A percentile compares a stretch with the other conserved stretches of the same genome.
Conservation (phyloP, 2,888 invertebrate species). For the Polymixis lichenea region DNA sequence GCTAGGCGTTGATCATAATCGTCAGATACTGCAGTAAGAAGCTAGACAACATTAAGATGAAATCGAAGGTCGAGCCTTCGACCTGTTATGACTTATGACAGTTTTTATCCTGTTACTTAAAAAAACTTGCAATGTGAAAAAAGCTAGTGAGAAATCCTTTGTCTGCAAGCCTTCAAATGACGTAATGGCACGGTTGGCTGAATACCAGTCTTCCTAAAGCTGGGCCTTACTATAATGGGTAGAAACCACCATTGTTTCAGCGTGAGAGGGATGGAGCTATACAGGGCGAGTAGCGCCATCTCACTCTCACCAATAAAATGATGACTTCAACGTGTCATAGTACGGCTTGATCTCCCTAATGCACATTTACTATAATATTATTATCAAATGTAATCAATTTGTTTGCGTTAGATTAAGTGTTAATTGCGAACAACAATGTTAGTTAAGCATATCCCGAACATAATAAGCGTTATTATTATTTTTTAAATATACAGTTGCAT, state of each 20-base stretch:
- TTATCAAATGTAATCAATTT: background rate
- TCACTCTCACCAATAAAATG: conserved; percentile 3
- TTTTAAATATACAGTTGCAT: conserved; percentile 15
- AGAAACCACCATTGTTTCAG: background rate
- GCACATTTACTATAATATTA: background rate
- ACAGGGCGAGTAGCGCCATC: background rate
- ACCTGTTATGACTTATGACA: background rate
- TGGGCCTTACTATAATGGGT: background rate
- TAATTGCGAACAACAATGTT: conserved; percentile 63
- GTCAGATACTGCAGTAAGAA: conserved; percentile 6
- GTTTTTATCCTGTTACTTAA: background rate
- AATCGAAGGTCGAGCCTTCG: background rate
- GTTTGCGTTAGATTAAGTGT: conserved; percentile 26
- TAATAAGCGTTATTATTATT: conserved; percentile 48
- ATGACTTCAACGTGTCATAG: background rate
- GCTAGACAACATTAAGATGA: conserved; percentile 15
- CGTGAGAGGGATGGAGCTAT: background rate
- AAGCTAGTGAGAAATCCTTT: conserved; percentile 24
- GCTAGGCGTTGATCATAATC: background rate
- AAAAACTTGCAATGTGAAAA: background rate
- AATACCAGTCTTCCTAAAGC: conserved; percentile 14
- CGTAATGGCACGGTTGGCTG: conserved; percentile 34
- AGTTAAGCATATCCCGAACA: conserved; percentile 63
- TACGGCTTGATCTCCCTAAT: background rate
- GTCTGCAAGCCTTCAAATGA: conserved; percentile 33